These are phyloP conservation scores for Plectrocnemia conspersa DNA, from an alignment of 1,140 invertebrate genomes.

Conservation along the genomic window DNA sequence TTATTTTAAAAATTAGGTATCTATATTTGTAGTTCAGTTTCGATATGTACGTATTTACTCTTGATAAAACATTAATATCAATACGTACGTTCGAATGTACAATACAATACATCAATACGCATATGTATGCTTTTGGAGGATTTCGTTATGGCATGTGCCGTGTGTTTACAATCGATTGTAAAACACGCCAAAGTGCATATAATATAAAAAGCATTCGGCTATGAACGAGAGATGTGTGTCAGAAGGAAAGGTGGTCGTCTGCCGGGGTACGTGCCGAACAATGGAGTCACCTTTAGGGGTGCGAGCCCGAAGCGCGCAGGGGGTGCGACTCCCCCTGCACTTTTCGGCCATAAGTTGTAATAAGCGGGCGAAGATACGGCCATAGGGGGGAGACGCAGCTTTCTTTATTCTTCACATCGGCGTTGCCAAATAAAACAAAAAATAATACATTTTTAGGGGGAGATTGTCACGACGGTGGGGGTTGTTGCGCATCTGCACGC, in stretches of 20 bases:
- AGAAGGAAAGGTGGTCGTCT: conserved; percentile 30
- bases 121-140: too few relatives aligned
- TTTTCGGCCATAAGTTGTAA: conserved; percentile 17
- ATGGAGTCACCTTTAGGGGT: conserved; percentile 26
- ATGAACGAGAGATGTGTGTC: conserved; percentile 15
- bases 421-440: conserved; percentile 26
- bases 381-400: conserved; percentile 27
- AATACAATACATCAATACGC: too few relatives aligned
- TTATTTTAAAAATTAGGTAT: too few relatives aligned
- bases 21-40: too few relatives aligned
- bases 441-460: conserved; percentile 15
- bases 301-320: conserved; percentile 1
- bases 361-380: conserved; percentile 16
- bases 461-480: conserved; percentile 8
- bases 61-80: too few relatives aligned
- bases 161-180: conserved; percentile 16
- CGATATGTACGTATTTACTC: too few relatives aligned
- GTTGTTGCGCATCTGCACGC: conserved; percentile 10
- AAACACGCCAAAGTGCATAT: conserved; percentile 19
- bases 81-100: too few relatives aligned
- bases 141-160: conserved; percentile 2
- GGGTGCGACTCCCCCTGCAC: not conserved
- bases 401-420: conserved; percentile 31
- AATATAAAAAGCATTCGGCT: conserved; percentile 21
- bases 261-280: conserved; percentile 13